Evolutionary conservation across 2,888 invertebrate genomes (phyloP).

Genomic region (Calameuta pallipes): DNA sequence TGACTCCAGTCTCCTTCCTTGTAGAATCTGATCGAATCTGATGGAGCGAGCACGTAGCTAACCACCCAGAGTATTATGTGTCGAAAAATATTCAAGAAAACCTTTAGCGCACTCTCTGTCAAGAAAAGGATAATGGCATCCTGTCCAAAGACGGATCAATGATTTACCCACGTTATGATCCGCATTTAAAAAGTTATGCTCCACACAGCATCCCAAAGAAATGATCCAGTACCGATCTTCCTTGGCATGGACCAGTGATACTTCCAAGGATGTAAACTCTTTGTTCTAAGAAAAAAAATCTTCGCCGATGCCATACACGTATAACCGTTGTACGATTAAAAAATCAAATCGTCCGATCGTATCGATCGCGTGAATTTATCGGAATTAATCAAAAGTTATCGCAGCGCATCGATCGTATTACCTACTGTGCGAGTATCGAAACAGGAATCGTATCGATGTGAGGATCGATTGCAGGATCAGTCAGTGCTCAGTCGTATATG

Average conservation of each 20-base stretch:
- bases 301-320: background rate
- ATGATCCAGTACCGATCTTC: background rate
- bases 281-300: background rate
- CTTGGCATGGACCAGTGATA: background rate
- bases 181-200: background rate
- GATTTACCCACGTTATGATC: background rate
- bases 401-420: conserved; percentile 3
- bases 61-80: conserved; percentile 62
- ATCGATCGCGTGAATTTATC: background rate
- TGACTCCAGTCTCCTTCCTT: conserved; percentile 21
- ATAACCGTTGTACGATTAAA: background rate
- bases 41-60: conserved; percentile 59
- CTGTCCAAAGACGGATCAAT: background rate
- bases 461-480: conserved; percentile 62
- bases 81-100: conserved; percentile 41
- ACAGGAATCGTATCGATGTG: conserved; percentile 46
- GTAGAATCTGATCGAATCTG: conserved; percentile 52
- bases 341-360: background rate
- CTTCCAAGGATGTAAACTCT: background rate
- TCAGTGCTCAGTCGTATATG: conserved; percentile 7
- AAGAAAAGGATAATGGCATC: background rate
- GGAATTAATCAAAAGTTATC: background rate
- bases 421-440: background rate
- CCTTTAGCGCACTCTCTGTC: background rate
- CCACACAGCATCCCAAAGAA: background rate